Evolutionary conservation across 2,113 vertebrate species (phyloP), one percentile per base, ranked within the genome.

Genomic region (Phaethon lepturus): DNA sequence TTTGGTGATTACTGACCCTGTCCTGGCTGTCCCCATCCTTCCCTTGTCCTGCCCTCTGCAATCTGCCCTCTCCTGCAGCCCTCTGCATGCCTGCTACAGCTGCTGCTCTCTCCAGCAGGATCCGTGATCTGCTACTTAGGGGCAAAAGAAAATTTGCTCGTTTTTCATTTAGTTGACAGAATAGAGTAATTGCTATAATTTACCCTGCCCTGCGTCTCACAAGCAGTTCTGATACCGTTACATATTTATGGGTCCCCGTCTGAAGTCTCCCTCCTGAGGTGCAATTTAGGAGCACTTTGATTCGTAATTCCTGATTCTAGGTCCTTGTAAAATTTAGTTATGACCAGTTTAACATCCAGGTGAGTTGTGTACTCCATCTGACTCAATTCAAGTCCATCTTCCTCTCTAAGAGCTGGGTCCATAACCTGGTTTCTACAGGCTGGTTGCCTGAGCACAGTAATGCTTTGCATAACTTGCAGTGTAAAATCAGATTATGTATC

Each of bases 151-250:
- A 74, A 78, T 15, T 2, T 62, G 31, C 19, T 91, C 3, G 0
- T 74, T 80, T 94, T 75, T 63, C 22, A 33, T 69, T 19, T 55
- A 31, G 38, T 13, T 91, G 88, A 58, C 55, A 64, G 56, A 67
- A 19, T 1, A 42, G 45, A 38, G 14, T n/a, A 59, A 59, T n/a
- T 78, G 52, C 62, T 12, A 0, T 62, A 35, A 49, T 38, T 45
- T 71, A 44, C 55, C 0, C 0, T 73, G 44, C 55, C 25, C 35
- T 4, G 1, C 3, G 0, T 58, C 63, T 89, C 31, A 10, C 45
- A 63, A 49, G 45, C 50, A 40, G 3, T 69, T 89, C 55, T 89
- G 55, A 29, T 69, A 52, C 29, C 0, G 0, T 72, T 86, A n/a
- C 1, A 0, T 42, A 12, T 68, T 60, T 74, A 42, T 25, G 31